Evolutionary conservation across 2,888 invertebrate species (phyloP), one percentile per base, ranked within the genome.

Genomic region (Cybosia mesomella): DNA sequence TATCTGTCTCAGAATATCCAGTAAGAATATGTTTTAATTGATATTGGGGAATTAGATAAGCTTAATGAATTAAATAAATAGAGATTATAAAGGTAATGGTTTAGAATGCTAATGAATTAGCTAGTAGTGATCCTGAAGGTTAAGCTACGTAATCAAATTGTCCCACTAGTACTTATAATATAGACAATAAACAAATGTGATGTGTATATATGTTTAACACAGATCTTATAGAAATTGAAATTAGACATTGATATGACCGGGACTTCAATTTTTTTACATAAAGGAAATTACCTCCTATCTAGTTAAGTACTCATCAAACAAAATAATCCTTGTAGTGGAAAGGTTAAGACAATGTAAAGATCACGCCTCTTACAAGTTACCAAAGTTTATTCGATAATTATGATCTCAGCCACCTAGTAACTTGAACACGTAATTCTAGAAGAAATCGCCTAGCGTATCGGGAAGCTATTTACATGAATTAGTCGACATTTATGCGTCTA

Each of bases 391-490:
- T 39, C 3, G 55, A 57, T 62, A 67, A 67, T 62, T 62, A 67
- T 21, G 22, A 54, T 21, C 28, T 62, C 9, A 62, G 21, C 57
- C 22, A 55, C 18, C 61, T 59, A 54, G 59, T 60, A 73, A 32
- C 57, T 53, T 43, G 65, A 67, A 59, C 70, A 69, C 71, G 69
- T 75, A 91, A 89, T 89, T 88, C 88, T 89, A 87, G 87, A 89
- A 88, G 81, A 70, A 70, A 57, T 71, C 70, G 73, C 64, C 64
- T 66, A 76, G 67, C 78, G 81, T 83, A 80, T 82, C 80, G 83
- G 81, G 79, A 74, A 89, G 91, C 92, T 93, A 94, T 93, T 94
- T 93, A 91, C 92, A 91, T 91, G 92, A 94, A 93, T 94, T 93
- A 93, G 91, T 84, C 88, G 93, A 92, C 93, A 91, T 93, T 94